Evolutionary conservation across 2,113 vertebrate genomes (phyloP), one percentile per base, ranked within the genome.

Genomic region (Scortum barcoo): DNA sequence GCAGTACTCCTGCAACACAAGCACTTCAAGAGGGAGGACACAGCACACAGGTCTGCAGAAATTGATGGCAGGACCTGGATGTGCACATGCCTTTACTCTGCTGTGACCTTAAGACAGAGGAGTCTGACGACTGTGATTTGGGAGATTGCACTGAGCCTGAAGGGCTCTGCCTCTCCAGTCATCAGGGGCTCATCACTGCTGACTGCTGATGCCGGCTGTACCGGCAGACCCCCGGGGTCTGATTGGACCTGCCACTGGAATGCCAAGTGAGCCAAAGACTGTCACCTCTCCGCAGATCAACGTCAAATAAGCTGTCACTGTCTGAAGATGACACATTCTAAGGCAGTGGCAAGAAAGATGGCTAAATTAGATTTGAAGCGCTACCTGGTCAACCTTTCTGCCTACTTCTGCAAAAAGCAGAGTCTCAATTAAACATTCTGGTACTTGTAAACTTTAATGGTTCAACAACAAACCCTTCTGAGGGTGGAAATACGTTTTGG

Each of bases 171-270:
- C 83, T 73, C 80, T 80, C 80, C 63, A 80, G 78, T 76, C 78
- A 85, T 85, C 75, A 81, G 82, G 74, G 75, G 61, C 86, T 89
- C 80, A 88, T 88, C 90, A 91, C 62, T 22, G 72, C 56, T 72
- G 81, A 72, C 82, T 83, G 57, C 78, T 85, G 75, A 80, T 72
- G 75, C 22, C 4, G 61, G 80, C 87, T 73, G 75, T 73, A 73
- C 58, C 12, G 42, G 56, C 68, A 51, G 80, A 76, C 72, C 81
- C 75, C 72, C 7, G 8, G 50, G 87, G 67, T 80, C 75, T 88
- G 88, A 90, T 51, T 89, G 75, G 84, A 72, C 82, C 73, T 79
- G 80, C 84, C 81, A 24, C 60, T 50, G 78, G 79, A 86, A 89
- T 86, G 87, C 60, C 75, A 83, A 84, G 84, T 16, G 63, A 84